Conservation (phyloP, 2,888 invertebrate species). For the Phengaris arion region DNA sequence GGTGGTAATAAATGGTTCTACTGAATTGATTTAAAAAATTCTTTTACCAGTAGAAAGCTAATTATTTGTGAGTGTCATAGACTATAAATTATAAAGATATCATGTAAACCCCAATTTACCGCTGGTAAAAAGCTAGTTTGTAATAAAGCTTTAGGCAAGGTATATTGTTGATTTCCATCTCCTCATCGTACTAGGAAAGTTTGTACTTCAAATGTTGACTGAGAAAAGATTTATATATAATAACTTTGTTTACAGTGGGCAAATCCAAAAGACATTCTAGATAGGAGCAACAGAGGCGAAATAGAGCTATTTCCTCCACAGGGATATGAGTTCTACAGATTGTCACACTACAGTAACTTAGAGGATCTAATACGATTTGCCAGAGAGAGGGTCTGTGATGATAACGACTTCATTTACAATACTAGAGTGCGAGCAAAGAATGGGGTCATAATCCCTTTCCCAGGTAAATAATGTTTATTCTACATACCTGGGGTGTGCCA, state of each 20-base stretch:
- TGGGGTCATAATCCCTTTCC: slow-evolving; percentile 79
- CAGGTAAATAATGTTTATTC: slow-evolving; percentile 66
- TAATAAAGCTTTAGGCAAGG: too few relatives aligned
- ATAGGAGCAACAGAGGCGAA: slow-evolving; percentile 56
- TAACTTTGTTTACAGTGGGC: slow-evolving; percentile 80
- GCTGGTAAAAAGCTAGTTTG: too few relatives aligned
- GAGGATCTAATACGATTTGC: slow-evolving; percentile 81
- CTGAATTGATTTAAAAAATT: too few relatives aligned
- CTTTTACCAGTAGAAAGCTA: too few relatives aligned
- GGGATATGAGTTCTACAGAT: slow-evolving; percentile 84
- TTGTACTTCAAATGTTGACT: too few relatives aligned
- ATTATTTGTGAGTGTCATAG: too few relatives aligned
- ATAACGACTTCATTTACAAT: slow-evolving; percentile 78
- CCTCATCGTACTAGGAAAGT: too few relatives aligned
- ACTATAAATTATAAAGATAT: too few relatives aligned
- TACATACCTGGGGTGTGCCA: background rate
- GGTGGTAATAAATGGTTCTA: too few relatives aligned
- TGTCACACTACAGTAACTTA: slow-evolving; percentile 78
- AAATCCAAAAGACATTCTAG: slow-evolving; percentile 74
- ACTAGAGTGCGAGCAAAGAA: slow-evolving; percentile 76
- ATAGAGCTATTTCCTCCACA: slow-evolving; percentile 86
- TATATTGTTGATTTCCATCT: too few relatives aligned
- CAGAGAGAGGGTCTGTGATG: slow-evolving; percentile 72
- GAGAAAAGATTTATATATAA: background rate
- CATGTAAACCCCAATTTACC: too few relatives aligned